Evolutionary conservation across 1,140 invertebrate genomes (phyloP).

Genomic region (Drosophila gunungcola): DNA sequence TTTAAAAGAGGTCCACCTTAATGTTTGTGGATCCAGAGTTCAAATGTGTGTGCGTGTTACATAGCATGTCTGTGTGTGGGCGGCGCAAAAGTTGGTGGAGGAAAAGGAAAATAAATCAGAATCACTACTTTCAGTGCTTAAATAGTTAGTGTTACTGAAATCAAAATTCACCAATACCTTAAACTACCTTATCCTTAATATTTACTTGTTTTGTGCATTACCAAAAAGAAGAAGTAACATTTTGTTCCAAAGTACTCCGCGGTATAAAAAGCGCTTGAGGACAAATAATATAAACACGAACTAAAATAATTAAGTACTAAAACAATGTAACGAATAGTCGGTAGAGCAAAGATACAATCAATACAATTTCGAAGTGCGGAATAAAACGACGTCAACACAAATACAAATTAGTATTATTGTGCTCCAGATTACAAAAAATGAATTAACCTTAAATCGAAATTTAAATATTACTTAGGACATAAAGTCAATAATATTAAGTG

Average conservation of each 20-base stretch:
- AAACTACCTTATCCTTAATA: not conserved
- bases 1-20: slow-evolving; percentile 4
- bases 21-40: not conserved
- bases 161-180: not conserved
- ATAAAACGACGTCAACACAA: no score
- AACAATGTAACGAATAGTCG: no score
- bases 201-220: not conserved
- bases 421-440: no score
- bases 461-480: no score
- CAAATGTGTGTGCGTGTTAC: slow-evolving; percentile 21
- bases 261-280: not conserved
- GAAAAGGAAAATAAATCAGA: slow-evolving; percentile 30
- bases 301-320: not conserved
- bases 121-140: slow-evolving; percentile 1
- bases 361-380: no score
- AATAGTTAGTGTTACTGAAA: not conserved
- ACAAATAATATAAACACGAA: not conserved
- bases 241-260: not conserved
- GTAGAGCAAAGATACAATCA: no score
- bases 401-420: no score
- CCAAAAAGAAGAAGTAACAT: not conserved
- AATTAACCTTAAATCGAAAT: no score
- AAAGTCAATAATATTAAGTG: no score
- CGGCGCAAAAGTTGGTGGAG: slow-evolving; percentile 15
- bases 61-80: slow-evolving; percentile 50